Base-by-base conservation (phyloP, 2,888 invertebrate genomes). In the Harpagoxenus sublaevis region DNA sequence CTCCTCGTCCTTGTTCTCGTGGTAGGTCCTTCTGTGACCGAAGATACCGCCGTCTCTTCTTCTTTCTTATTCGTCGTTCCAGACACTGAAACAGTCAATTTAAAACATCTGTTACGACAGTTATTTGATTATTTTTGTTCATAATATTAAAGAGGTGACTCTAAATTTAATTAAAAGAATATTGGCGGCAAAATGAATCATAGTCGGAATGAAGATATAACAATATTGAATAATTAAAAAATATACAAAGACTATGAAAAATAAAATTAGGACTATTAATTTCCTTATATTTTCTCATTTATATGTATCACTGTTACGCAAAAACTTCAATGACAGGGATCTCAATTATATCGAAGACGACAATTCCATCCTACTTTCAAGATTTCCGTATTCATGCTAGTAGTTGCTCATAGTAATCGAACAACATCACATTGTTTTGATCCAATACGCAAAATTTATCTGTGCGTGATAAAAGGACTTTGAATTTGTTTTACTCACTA, bases 1-100 rank as follows among this genome's bases (percentile, higher is more conserved):
- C 87, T 91, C 81, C 91, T 91, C 83, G 91, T 90, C 85, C 89
- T 91, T 89, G 91, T 94, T 93, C 90, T 95, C 89, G 90, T 94
- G 95, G 94, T 94, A 95, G 95, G 93, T 94, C 96, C 90, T 71
- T 92, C 92, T 23, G 91, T 87, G 74, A 81, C 84, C 28, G 84
- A 83, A 71, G 84, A 90, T 89, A 92, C 92, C 90, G 92, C 90
- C 91, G 91, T 91, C 90, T 91, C 91, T 90, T 93, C 93, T 90
- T 92, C 92, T 88, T 92, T 92, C 87, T 93, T 92, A 90, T 92
- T 94, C 89, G 93, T 92, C 91, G 93, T 92, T 89, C 93, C 92
- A 90, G 93, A 93, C 86, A 93, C 94, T 94, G 92, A 12, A 92
- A 93, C 81, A 82, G 35, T 71, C 15, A n/a, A 65, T 82, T 75